Base-by-base conservation (phyloP, 2,797 vertebrate species). In the Antennarius maculatus region DNA sequence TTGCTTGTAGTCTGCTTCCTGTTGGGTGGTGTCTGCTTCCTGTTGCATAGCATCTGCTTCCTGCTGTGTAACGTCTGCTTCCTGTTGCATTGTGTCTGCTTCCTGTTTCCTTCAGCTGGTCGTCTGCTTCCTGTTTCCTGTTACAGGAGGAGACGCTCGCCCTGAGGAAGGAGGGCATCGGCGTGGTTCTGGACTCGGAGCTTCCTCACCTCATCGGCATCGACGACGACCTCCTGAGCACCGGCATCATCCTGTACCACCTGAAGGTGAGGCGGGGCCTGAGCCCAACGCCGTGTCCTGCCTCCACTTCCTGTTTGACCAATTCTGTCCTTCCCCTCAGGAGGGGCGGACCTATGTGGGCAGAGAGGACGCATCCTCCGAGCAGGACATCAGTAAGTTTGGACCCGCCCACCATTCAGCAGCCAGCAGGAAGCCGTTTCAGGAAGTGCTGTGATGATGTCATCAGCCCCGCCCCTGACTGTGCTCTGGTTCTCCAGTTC, bases 201-300 rank as follows among this genome's bases (percentile, higher is more conserved):
- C 91, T 99, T 61, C 97, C 97, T 59, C 97, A 99, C 84, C 93
- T 99, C 66, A 98, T 99, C 61, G 97, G 97, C 80, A 98, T 99
- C 46, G 97, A 99, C 66, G 97, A 99, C 60, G 97, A 99, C 91
- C 95, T 98, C 52, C 96, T 99, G 66, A 98, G 97, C 80, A 98
- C 97, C 1, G 97, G 97, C 54, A 98, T 99, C 87, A 98, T 99
- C 90, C 93, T 99, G 41, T 99, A 99, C 86, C 97, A 98, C 66
- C 88, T 99, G 69, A 99, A 98, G 96, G 97, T 98, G 90, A 45
- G n/a, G n/a, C 45, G n/a, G 7, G 13, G 37, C 37, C 37, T 39
- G 18, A 27, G 47, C 18, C 23, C 17, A 49, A 14, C 23, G 48
- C 5, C 14, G 48, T 5, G 6, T 52, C 27, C 14, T 0, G 27